phyloP scores from a whole-genome alignment of 2,113 vertebrate species.

The Capreolus pygargus region DNA sequence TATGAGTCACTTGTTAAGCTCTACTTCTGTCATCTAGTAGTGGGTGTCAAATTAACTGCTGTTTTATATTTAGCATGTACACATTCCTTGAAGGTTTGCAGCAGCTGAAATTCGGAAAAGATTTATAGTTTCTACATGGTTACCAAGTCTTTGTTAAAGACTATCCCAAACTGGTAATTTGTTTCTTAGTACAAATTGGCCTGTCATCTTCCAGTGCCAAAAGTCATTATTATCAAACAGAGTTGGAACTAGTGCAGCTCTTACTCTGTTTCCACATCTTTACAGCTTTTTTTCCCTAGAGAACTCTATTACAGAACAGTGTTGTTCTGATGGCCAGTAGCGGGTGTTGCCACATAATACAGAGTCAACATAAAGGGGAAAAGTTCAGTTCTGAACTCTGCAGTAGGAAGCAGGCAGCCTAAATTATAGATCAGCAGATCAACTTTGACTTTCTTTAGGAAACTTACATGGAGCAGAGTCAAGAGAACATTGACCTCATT shows the following conservation, averaged over 20 bases:
- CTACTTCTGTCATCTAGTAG: conserved; percentile 26
- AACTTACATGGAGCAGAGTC: background rate
- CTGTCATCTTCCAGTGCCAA: background rate
- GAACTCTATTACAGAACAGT: background rate
- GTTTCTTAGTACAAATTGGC: conserved; percentile 30
- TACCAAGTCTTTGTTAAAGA: conserved; percentile 44
- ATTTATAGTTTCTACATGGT: background rate
- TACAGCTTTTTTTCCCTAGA: background rate
- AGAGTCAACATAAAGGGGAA: background rate
- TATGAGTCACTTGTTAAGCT: conserved; percentile 33
- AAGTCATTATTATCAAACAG: background rate
- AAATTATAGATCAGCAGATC: background rate
- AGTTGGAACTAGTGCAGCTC: background rate
- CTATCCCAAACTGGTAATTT: background rate
- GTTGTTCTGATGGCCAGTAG: background rate
- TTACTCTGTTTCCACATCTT: background rate
- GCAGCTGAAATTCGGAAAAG: background rate
- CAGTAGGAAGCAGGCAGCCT: background rate
- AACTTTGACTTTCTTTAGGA: background rate
- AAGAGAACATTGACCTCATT: conserved; percentile 1
- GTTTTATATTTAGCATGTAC: conserved; percentile 51
- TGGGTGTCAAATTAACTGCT: conserved; percentile 52
- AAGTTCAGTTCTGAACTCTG: background rate
- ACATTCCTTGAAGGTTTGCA: background rate
- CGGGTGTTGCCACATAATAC: background rate